Evolutionary conservation across 2,113 vertebrate genomes (phyloP).

Genomic region (Podarcis muralis): DNA sequence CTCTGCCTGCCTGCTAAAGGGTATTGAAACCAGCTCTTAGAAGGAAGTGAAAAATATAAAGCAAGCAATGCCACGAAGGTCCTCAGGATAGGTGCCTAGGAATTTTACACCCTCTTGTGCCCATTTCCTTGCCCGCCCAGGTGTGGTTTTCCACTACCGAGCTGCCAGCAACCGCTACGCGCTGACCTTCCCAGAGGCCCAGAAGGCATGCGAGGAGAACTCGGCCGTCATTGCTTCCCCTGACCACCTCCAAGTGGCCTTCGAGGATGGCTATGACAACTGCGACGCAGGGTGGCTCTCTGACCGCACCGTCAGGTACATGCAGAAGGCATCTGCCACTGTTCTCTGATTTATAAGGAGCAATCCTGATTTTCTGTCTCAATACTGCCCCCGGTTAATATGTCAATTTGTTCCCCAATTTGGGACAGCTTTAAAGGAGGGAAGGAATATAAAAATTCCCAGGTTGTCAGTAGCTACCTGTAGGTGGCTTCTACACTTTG

Average conservation of each 20-base stretch:
- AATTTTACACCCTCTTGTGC: background rate
- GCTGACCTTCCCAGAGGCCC: constrained; percentile 84
- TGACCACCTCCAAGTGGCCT: constrained; percentile 89
- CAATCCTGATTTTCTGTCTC: background rate
- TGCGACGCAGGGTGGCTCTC: constrained; percentile 96
- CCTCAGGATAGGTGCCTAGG: too few relatives aligned
- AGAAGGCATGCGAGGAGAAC: constrained; percentile 85
- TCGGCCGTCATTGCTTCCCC: constrained; percentile 85
- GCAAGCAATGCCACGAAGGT: background rate
- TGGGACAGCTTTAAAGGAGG: too few relatives aligned
- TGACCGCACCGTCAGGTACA: constrained; percentile 90
- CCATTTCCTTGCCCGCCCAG: constrained; percentile 62
- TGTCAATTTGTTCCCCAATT: background rate
- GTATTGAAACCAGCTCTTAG: background rate
- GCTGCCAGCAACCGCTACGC: constrained; percentile 88
- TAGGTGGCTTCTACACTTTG: too few relatives aligned
- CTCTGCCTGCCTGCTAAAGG: too few relatives aligned
- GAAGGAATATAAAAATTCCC: too few relatives aligned
- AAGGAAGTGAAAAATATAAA: background rate
- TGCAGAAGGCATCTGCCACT: accelerated
- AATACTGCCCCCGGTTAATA: background rate
- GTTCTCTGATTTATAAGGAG: background rate
- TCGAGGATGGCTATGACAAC: constrained; percentile 95
- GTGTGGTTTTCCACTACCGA: constrained; percentile 95
- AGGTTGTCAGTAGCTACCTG: too few relatives aligned